phyloP scores from a whole-genome alignment of 2,113 vertebrate species.

The Cariama cristata region DNA sequence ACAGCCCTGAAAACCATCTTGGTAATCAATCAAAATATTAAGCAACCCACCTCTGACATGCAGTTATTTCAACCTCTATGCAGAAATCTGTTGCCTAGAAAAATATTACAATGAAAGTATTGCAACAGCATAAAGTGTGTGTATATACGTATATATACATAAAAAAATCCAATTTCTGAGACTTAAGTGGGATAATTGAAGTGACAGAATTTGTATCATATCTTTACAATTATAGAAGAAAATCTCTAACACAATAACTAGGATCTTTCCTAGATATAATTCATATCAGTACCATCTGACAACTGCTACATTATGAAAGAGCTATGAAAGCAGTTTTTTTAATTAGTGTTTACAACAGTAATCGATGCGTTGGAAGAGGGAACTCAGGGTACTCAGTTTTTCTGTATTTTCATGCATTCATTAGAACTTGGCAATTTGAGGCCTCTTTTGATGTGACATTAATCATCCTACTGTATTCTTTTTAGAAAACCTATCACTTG shows the following conservation, averaged over 20 bases:
- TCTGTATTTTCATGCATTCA: background rate
- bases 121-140: background rate
- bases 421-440: background rate
- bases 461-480: background rate
- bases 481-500: background rate
- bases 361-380: background rate
- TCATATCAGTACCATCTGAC: background rate
- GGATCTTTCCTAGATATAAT: background rate
- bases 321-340: background rate
- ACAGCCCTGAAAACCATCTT: background rate
- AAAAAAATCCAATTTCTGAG: background rate
- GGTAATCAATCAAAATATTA: background rate
- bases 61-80: background rate
- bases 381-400: background rate
- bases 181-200: background rate
- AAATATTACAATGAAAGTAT: background rate
- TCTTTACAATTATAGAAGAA: background rate
- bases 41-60: background rate
- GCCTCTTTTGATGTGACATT: background rate
- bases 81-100: background rate
- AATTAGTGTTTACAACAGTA: background rate
- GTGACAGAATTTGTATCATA: background rate
- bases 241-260: background rate
- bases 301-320: background rate
- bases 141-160: no score